Evolutionary conservation across 2,888 invertebrate species (phyloP).

Genomic region (Chrysina gloriosa): DNA sequence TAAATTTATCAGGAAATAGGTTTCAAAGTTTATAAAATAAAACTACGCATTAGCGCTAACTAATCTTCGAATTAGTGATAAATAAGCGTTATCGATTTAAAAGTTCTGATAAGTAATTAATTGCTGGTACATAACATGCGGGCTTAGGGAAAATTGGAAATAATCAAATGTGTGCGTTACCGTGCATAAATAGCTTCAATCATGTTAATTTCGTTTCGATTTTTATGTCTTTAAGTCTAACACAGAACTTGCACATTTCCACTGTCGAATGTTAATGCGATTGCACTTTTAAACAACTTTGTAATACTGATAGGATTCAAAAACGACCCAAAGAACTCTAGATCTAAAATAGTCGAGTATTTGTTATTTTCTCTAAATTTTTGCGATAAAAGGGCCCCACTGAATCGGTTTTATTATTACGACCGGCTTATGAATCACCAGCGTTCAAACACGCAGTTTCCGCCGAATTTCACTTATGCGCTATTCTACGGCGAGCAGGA

Average conservation of each 20-base stretch:
- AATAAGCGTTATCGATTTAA: too few relatives aligned
- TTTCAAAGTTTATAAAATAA: too few relatives aligned
- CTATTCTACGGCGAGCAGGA: neutral
- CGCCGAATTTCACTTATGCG: neutral
- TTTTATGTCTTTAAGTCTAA: conserved; percentile 19
- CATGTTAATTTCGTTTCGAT: conserved; percentile 14
- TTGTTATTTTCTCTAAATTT: neutral
- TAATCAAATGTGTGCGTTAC: conserved; percentile 7
- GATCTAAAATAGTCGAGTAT: neutral
- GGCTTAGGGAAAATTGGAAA: neutral
- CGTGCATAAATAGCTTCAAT: conserved; percentile 37
- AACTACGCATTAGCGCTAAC: too few relatives aligned
- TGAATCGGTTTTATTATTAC: conserved; percentile 13
- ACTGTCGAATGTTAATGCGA: conserved; percentile 4
- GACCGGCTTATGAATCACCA: conserved; percentile 28
- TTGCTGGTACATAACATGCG: neutral
- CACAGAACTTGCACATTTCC: conserved; percentile 28
- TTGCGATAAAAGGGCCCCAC: neutral
- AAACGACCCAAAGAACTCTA: neutral
- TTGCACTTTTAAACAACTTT: too few relatives aligned
- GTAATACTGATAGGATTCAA: too few relatives aligned
- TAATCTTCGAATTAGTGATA: too few relatives aligned
- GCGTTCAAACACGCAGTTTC: conserved; percentile 5
- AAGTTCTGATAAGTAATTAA: too few relatives aligned
- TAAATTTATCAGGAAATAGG: too few relatives aligned